Conservation (phyloP, 2,797 vertebrate genomes). For the Cetoscarus ocellatus region DNA sequence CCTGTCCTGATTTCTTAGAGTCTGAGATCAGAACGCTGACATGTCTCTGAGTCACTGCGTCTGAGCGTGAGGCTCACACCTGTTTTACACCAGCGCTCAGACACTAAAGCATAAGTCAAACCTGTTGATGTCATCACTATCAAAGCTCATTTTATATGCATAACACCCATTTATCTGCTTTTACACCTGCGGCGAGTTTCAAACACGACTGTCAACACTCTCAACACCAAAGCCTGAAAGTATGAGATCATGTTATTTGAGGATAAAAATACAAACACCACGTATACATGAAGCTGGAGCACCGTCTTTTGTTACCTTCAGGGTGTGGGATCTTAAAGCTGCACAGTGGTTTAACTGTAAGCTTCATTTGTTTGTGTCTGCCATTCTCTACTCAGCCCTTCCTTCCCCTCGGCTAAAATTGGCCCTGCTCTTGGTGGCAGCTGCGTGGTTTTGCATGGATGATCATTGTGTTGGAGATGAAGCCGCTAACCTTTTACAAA, state of each 20-base stretch:
- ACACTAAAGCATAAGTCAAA: conserved; percentile 44
- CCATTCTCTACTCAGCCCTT: conserved; percentile 77
- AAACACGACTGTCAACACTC: conserved; percentile 56
- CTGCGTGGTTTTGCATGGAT: conserved; percentile 62
- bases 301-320: conserved; percentile 56
- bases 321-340: conserved; percentile 44
- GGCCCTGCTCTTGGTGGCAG: conserved; percentile 65
- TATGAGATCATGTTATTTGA: conserved; percentile 57
- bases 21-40: conserved; percentile 42
- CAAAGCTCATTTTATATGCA: conserved; percentile 38
- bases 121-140: conserved; percentile 37
- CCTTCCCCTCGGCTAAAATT: conserved; percentile 83
- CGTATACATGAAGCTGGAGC: background rate
- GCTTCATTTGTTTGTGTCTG: conserved; percentile 62
- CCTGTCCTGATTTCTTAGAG: conserved; percentile 40
- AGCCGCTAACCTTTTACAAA: conserved; percentile 55
- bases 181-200: conserved; percentile 51
- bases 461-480: conserved; percentile 75
- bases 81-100: conserved; percentile 33
- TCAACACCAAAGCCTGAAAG: conserved; percentile 39
- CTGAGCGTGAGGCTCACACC: conserved; percentile 58
- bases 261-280: conserved; percentile 15
- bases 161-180: conserved; percentile 36
- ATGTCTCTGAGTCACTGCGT: conserved; percentile 56
- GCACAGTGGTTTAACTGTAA: conserved; percentile 34